A percentile compares a stretch with the other conserved stretches of the same genome.
Evolutionary conservation across 2,888 invertebrate genomes (phyloP).

Genomic region (Tenodera sinensis): DNA sequence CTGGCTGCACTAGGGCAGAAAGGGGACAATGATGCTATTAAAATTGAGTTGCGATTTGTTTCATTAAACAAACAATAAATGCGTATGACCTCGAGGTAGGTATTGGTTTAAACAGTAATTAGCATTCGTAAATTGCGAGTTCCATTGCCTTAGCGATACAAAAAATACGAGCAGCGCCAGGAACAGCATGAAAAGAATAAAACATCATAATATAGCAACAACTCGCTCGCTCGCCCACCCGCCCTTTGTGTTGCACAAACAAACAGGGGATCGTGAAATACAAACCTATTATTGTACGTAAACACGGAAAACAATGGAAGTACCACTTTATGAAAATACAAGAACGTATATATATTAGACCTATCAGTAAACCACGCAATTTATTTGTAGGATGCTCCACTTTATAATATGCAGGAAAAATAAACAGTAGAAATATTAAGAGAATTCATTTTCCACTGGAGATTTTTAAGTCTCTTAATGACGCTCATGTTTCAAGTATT

Average conservation of each 20-base stretch:
- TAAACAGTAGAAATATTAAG: too few species aligned
- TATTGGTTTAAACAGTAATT: slow-evolving; percentile 1
- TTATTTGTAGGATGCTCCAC: neutral
- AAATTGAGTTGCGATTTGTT: neutral
- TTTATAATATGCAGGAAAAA: neutral
- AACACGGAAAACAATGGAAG: neutral
- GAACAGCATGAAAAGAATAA: neutral
- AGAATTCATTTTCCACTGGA: too few species aligned
- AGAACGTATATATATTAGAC: neutral
- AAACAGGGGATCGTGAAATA: neutral
- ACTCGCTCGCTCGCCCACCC: neutral
- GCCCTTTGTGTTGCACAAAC: neutral
- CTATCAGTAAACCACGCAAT: neutral
- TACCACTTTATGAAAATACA: neutral
- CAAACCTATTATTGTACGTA: neutral
- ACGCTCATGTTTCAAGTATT: too few species aligned
- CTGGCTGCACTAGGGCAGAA: neutral
- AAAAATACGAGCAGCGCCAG: neutral
- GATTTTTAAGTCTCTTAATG: too few species aligned
- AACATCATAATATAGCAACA: neutral
- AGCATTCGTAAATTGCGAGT: neutral
- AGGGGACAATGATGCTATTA: neutral
- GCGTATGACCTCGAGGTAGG: neutral
- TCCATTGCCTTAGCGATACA: neutral
- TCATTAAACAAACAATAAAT: neutral